Conservation (phyloP, 1,140 invertebrate genomes). For the Magallana ariakensis region DNA sequence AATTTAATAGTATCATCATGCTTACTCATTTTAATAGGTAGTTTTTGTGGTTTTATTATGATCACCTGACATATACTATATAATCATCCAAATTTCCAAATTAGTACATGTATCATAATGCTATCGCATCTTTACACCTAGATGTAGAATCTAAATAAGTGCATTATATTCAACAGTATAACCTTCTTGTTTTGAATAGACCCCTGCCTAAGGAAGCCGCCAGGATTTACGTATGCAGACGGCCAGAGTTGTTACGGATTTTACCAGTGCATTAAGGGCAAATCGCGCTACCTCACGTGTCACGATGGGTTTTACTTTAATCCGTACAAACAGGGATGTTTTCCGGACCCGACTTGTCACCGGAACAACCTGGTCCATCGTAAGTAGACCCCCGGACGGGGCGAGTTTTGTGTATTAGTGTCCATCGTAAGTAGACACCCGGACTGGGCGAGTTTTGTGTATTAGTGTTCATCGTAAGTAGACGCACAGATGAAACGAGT, state of each 20-base stretch:
- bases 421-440: conserved; percentile 44
- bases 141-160: no score
- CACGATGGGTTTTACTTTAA: conserved; percentile 52
- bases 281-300: conserved; percentile 49
- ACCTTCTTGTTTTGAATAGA: conserved; percentile 29
- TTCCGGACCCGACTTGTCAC: conserved; percentile 49
- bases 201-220: conserved; percentile 34
- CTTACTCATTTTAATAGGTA: no score
- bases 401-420: no score
- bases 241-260: conserved; percentile 58
- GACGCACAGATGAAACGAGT: no score
- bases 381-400: conserved; percentile 4
- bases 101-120: no score
- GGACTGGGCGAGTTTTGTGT: no score
- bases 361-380: conserved; percentile 52
- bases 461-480: conserved; percentile 53
- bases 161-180: no score
- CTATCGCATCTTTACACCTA: no score
- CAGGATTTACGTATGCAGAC: conserved; percentile 45
- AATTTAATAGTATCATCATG: background rate
- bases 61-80: no score
- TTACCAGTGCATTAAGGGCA: conserved; percentile 48
- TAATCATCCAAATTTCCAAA: no score
- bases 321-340: conserved; percentile 44
- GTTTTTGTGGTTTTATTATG: no score